phyloP scores from a whole-genome alignment of 2,888 invertebrate species.

The Spodoptera picta region DNA sequence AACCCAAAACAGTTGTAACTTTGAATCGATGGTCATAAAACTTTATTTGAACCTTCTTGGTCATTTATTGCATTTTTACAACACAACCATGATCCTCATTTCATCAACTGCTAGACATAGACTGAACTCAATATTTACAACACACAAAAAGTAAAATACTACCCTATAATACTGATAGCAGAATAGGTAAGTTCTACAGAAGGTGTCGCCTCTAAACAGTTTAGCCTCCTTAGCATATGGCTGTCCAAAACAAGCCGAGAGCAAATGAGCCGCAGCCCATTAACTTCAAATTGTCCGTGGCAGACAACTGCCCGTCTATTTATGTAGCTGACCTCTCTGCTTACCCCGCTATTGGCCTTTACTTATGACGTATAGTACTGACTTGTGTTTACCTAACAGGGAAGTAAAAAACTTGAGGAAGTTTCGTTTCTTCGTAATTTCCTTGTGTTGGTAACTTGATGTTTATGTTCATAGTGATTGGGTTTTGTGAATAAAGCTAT shows the following conservation, averaged over 20 bases:
- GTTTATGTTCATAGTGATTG: neutral
- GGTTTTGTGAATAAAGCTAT: too few species aligned
- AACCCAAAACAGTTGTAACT: too few species aligned
- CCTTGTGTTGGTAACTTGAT: neutral
- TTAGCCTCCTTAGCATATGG: conserved; percentile 49
- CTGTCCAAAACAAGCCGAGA: conserved; percentile 61
- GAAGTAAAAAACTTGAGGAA: conserved; percentile 11
- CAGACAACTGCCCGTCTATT: conserved; percentile 66
- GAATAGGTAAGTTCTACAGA: neutral
- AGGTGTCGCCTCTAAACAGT: conserved; percentile 35
- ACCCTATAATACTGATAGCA: neutral
- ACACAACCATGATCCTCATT: too few species aligned
- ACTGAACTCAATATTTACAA: too few species aligned
- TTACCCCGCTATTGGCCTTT: conserved; percentile 49
- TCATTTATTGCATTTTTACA: too few species aligned
- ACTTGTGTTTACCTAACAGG: conserved; percentile 44
- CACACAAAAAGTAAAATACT: too few species aligned
- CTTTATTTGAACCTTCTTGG: too few species aligned
- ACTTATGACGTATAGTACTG: conserved; percentile 51
- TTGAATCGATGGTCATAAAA: too few species aligned
- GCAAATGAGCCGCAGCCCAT: conserved; percentile 77
- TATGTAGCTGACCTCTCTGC: conserved; percentile 60
- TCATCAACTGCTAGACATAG: too few species aligned
- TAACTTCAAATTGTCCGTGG: conserved; percentile 76
- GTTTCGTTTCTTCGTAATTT: conserved; percentile 15